These are phyloP conservation scores for Neodiprion lecontei DNA, from an alignment of 1,140 invertebrate genomes.

Conservation along the genomic window DNA sequence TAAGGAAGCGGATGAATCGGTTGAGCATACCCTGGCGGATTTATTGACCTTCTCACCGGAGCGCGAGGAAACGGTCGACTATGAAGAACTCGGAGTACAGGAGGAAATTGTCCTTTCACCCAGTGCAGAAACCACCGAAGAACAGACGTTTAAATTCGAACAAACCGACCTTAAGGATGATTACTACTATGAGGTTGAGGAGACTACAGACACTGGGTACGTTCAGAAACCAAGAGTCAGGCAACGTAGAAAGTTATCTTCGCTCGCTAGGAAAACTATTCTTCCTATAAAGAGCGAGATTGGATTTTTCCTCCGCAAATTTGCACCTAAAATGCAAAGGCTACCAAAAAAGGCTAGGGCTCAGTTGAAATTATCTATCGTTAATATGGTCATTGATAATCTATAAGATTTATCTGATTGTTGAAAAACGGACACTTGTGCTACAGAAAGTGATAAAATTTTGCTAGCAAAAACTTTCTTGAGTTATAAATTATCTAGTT, in stretches of 20 bases:
- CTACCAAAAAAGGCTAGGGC: constrained; percentile 53
- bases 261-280: constrained; percentile 46
- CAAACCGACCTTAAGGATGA: constrained; percentile 27
- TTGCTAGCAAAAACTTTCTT: no score
- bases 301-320: constrained; percentile 47
- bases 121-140: constrained; percentile 14
- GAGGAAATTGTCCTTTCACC: constrained; percentile 26
- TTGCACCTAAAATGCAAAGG: constrained; percentile 51
- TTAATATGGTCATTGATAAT: constrained; percentile 53
- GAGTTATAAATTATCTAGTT: no score
- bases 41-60: constrained; percentile 32
- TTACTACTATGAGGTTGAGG: constrained; percentile 28
- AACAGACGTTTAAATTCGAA: constrained; percentile 22
- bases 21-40: constrained; percentile 30
- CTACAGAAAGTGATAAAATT: no score
- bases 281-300: constrained; percentile 55
- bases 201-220: constrained; percentile 18
- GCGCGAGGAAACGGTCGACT: constrained; percentile 16
- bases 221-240: constrained; percentile 11
- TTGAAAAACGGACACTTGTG: no score
- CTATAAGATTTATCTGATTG: background rate
- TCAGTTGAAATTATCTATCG: constrained; percentile 53
- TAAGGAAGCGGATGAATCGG: background rate
- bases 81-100: background rate
- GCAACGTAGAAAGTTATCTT: constrained; percentile 26